Evolutionary conservation across 2,888 invertebrate species (phyloP), one percentile per base, ranked within the genome.

Genomic region (Sminthurinus aureus): DNA sequence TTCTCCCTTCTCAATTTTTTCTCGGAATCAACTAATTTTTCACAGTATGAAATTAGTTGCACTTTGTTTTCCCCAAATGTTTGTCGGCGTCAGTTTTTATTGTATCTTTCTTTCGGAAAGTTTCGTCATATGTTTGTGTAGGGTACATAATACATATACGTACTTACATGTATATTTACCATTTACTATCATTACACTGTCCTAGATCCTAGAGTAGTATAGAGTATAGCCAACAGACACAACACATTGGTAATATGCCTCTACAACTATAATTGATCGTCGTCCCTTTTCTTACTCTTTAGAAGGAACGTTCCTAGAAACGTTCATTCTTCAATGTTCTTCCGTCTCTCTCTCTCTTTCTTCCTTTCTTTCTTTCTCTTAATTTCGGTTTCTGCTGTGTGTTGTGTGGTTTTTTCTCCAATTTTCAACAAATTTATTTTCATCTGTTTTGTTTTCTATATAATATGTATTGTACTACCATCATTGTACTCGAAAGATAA

Each of bases 11-110:
- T 50, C 58, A 20, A 58, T 15, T 73, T 69, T 73, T 82, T 83
- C 83, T 79, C 11, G 50, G 83, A 83, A 83, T 58, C 22, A 78
- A 79, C 79, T 77, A 76, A 83, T 83, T 83, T 84, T 83, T 84
- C 84, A 84, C 82, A 84, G 82, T 82, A 83, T 79, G 82, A 80
- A 82, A 77, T 83, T 83, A 79, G 83, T 73, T 38, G 58, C 78
- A 83, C 78, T 83, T 83, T 78, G 78, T 83, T 83, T 83, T 38
- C 38, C 67, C 69, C 77, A 67, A 69, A 76, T 74, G 81, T 73
- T 81, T 81, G 71, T 74, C 81, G 74, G 81, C 81, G 50, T 26
- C 58, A 50, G 51, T 18, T 51, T 52, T 20, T 22, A 15, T 13
- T 11, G 38, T 11, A 38, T 38, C 38, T 38, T 6, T 38, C 38